Base-by-base conservation (phyloP, 1,140 invertebrate species). In the Brachionus rotundiformis region DNA sequence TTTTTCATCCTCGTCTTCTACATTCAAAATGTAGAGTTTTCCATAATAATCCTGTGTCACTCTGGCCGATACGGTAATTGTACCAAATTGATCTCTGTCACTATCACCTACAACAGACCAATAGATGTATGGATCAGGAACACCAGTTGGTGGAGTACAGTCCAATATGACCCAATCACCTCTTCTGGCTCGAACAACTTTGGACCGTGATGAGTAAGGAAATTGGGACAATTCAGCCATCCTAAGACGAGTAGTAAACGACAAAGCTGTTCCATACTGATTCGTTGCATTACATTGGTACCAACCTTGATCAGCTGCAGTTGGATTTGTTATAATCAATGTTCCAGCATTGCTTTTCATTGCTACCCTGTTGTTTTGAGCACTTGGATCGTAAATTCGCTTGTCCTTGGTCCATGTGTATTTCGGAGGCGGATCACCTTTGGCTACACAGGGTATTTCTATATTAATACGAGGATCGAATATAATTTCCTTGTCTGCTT, bases 231-330 rank as follows among this genome's bases (percentile, higher is more conserved):
- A 4, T 6, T 82, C 63, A 7, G 59, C 59, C 33, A 71, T 83
- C 7, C 29, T 10, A 1, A 68, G 29, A 61, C 36, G 47, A 11
- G 41, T 71, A 0, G 61, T 63, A 2, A 61, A 61, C 1, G 29
- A 80, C 13, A 63, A 27, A 11, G 95, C 94, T 3, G 91, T 93
- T 59, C 97, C 97, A 90, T 94, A 95, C 84, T 94, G 92, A 86
- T 99, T 99, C 84, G 92, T 91, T 0, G 96, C 96, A 87, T 96
- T 95, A 89, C 97, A 99, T 86, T 98, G 96, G 88, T 98, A 99
- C 84, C 97, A 84, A 85, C 90, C 95, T 31, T 96, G 90, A 88
- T 98, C 96, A 85, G 96, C 95, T 84, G 96, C 93, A 76, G 92
- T 90, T 0, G 95, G 95, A 83, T 91, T 91, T 41, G 93, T 92